These are phyloP conservation scores for Pyrrhia umbra DNA, from an alignment of 2,888 invertebrate genomes.

Conservation along the genomic window DNA sequence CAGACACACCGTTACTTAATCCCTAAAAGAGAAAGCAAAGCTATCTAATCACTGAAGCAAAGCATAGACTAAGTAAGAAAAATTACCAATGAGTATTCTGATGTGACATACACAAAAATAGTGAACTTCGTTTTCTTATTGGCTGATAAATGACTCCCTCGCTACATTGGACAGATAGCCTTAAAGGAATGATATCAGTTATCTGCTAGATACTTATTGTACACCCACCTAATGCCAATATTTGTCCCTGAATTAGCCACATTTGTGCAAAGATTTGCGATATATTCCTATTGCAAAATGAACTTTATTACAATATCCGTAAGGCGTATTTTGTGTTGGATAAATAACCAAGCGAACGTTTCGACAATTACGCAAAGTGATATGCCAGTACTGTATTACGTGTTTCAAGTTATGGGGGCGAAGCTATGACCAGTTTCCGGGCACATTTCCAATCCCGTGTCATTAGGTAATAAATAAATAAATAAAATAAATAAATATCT, in stretches of 20 bases:
- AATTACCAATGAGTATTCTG: background rate
- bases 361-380: background rate
- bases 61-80: background rate
- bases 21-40: background rate
- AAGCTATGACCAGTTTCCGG: background rate
- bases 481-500: no score
- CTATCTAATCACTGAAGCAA: background rate
- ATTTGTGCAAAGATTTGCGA: background rate
- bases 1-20: conserved; percentile 1
- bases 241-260: background rate
- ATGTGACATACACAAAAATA: background rate
- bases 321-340: background rate
- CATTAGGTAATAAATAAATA: no score
- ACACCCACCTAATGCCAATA: background rate
- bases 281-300: background rate
- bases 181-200: background rate
- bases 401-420: conserved; percentile 16
- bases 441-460: conserved; percentile 11
- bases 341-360: background rate
- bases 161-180: background rate
- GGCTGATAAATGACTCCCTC: background rate
- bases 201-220: background rate
- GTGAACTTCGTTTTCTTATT: background rate
- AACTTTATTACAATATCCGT: background rate
- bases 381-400: background rate